Base-by-base conservation (phyloP, 1,140 invertebrate species). In the Aphelinus atriplicis region DNA sequence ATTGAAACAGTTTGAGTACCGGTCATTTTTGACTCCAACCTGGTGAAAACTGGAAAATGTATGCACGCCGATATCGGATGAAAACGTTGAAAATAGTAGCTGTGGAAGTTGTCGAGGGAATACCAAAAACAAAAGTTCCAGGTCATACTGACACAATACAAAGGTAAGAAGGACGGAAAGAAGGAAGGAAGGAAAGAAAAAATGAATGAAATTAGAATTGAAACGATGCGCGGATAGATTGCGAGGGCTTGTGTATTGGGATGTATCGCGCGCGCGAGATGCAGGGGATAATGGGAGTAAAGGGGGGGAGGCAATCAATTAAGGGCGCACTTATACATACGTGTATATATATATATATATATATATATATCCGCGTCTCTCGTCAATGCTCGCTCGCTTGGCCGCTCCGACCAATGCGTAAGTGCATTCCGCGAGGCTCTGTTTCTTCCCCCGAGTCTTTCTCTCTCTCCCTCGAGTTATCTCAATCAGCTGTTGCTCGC, bases 401-500 rank as follows among this genome's bases (percentile, higher is more conserved):
- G 26, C 26, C 26, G 26, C 26, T 26, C 26, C 9, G n/a, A 45
- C 72, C 63, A 78, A 82, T 80, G 80, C 80, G 77, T 81, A 83
- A 81, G 80, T 82, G 77, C 79, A 83, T 83, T 83, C 79, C 81
- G 77, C 77, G 77, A 75, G 78, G 43, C 60, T 1, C 43, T 43
- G 53, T 42, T 45, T 60, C n/a, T 53, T 46, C 10, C 42, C 26
- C 45, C 6, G 45, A 42, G 55, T 26, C 69, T 26, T 58, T 64
- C 42, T 7, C 62, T 57, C 47, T 62, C 57, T 7, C 51, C 65
- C 26, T 42, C 55, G 74, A 78, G 78, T 82, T 81, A 82, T 82
- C 80, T 82, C 80, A 82, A 82, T 82, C 62, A 58, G 47, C 46
- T 45, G 51, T 9, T 53, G 51, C 51, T 53, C 26, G 57, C 57